phyloP scores from a whole-genome alignment of 2,797 vertebrate genomes.

The Sebastes variabilis region DNA sequence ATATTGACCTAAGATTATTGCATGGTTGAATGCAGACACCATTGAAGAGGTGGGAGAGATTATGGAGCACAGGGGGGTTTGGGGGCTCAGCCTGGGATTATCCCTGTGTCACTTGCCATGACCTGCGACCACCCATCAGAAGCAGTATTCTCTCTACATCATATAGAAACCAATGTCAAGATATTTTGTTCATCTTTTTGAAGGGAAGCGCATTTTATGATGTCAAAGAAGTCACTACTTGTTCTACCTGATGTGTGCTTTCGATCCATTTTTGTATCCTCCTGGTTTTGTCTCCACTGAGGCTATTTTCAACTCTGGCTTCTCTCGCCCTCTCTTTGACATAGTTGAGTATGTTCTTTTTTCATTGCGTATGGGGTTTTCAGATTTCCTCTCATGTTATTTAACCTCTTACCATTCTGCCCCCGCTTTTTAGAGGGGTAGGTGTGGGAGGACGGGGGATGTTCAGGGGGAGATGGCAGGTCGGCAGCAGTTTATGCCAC shows the following conservation, averaged over 20 bases:
- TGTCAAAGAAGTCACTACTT: not conserved
- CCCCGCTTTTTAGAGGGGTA: no score
- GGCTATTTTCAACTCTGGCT: not conserved
- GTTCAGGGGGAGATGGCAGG: no score
- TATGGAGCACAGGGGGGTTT: not conserved
- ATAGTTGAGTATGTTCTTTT: not conserved
- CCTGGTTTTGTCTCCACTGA: not conserved
- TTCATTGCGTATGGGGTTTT: not conserved
- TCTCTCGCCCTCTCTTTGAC: not conserved
- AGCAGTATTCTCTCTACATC: not conserved
- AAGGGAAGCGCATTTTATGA: not conserved
- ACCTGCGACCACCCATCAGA: not conserved
- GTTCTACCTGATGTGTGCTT: not conserved
- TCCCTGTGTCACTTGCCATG: constrained; percentile 22
- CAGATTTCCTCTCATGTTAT: not conserved
- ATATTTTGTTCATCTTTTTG: not conserved
- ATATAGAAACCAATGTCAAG: not conserved
- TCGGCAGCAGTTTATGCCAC: no score
- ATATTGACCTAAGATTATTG: not conserved
- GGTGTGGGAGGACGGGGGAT: no score
- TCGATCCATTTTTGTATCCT: not conserved
- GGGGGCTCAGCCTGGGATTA: constrained; percentile 25
- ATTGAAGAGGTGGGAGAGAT: not conserved
- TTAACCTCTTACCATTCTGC: no score
- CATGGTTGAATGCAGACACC: not conserved